Evolutionary conservation across 2,113 vertebrate species (phyloP).

Genomic region (Stigmatopora nigra): DNA sequence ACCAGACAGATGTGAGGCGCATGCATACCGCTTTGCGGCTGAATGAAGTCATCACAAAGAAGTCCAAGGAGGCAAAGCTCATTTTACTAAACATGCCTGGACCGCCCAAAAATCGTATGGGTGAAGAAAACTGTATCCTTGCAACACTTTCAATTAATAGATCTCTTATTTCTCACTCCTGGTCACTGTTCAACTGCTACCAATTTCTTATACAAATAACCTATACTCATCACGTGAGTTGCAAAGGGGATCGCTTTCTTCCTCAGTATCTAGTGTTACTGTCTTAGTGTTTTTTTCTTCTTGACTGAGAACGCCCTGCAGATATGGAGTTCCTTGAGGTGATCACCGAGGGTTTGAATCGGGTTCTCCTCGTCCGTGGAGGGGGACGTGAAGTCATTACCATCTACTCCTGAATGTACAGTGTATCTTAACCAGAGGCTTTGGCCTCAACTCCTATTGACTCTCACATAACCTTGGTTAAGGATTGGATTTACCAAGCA

Average conservation of each 20-base stretch:
- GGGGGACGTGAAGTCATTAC: constrained; percentile 98
- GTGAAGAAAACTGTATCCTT: constrained; percentile 95
- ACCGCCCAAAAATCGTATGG: constrained; percentile 87
- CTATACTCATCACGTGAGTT: no score
- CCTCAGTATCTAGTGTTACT: background rate
- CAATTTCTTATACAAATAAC: no score
- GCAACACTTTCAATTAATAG: no score
- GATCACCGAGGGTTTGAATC: constrained; percentile 90
- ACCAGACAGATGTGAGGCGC: constrained; percentile 85
- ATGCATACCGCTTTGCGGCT: constrained; percentile 95
- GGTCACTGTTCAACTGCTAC: background rate
- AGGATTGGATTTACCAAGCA: background rate
- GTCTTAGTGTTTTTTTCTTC: constrained; percentile 24
- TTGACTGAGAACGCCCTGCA: constrained; percentile 66
- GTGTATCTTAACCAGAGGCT: constrained; percentile 1
- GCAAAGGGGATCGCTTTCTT: background rate
- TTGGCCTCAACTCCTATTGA: background rate
- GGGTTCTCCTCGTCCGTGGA: constrained; percentile 92
- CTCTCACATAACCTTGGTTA: background rate
- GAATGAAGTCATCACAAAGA: constrained; percentile 89
- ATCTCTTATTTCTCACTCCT: background rate
- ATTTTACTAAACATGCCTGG: constrained; percentile 97
- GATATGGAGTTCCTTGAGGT: constrained; percentile 99
- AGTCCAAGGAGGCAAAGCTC: constrained; percentile 90
- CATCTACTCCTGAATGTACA: constrained; percentile 88